Percentiles rank a stretch among this genome's conserved stretches.
Conservation (phyloP, 2,888 invertebrate genomes). For the Ormyrus rosae region DNA sequence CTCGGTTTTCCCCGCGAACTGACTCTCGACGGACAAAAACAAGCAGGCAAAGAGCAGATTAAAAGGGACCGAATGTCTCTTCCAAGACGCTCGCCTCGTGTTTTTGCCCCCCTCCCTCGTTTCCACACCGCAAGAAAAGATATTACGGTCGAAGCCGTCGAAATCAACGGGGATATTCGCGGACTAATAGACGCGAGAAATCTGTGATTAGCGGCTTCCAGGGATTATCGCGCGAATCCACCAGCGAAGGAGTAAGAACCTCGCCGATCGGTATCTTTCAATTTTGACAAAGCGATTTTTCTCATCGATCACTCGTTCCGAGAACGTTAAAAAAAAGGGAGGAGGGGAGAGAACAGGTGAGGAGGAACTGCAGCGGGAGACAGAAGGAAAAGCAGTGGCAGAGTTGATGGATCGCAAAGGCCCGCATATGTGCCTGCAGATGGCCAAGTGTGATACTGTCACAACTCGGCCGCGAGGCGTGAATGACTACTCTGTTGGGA, state of each 20-base stretch:
- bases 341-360: slow-evolving; percentile 2
- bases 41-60: slow-evolving; percentile 34
- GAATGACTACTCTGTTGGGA: slow-evolving; percentile 63
- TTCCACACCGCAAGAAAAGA: neutral
- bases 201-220: neutral
- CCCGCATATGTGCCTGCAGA: slow-evolving; percentile 53
- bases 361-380: neutral
- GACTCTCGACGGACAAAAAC: slow-evolving; percentile 19
- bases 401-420: slow-evolving; percentile 51
- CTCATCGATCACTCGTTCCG: slow-evolving; percentile 28
- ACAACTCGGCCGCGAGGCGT: slow-evolving; percentile 62
- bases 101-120: neutral
- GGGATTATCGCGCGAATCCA: neutral
- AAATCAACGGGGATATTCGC: slow-evolving; percentile 26
- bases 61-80: slow-evolving; percentile 43
- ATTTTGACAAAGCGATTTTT: neutral
- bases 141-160: slow-evolving; percentile 20
- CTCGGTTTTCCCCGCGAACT: neutral
- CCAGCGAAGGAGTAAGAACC: too few relatives aligned
- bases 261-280: too few relatives aligned
- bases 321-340: neutral
- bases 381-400: slow-evolving; percentile 1
- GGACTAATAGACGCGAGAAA: slow-evolving; percentile 34
- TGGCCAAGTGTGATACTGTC: slow-evolving; percentile 64
- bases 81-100: slow-evolving; percentile 14